Conservation (phyloP, 1,140 invertebrate species). For the Carcinoscorpius rotundicauda region DNA sequence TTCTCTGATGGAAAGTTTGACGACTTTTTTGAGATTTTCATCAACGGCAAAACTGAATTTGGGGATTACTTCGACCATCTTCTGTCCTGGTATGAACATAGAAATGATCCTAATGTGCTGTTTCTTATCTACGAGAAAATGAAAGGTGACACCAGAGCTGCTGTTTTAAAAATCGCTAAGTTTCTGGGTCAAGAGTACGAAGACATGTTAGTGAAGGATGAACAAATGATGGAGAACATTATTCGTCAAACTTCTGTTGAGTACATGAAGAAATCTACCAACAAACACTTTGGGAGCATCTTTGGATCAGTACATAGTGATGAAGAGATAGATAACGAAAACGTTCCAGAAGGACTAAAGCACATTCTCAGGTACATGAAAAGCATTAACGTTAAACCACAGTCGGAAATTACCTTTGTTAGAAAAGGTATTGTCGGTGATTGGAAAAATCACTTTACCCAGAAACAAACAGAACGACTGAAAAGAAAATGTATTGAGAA, state of each 20-base stretch:
- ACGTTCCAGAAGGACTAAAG: no score
- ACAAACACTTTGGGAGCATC: no score
- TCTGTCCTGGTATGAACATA: conserved; percentile 27
- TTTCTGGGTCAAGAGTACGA: conserved; percentile 17
- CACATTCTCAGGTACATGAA: no score
- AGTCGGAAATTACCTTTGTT: no score
- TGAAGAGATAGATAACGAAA: no score
- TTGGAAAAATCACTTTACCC: no score
- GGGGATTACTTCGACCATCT: conserved; percentile 35
- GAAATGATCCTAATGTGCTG: conserved; percentile 28
- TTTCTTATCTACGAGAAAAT: conserved; percentile 28
- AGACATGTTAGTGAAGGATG: conserved; percentile 14
- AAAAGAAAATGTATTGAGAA: no score
- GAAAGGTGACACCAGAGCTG: conserved; percentile 10
- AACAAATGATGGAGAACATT: conserved; percentile 11
- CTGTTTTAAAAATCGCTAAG: conserved; percentile 12
- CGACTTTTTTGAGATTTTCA: conserved; percentile 31
- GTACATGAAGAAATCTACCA: conserved; percentile 12
- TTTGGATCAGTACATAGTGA: no score
- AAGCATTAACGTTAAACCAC: no score
- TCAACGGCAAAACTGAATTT: conserved; percentile 29
- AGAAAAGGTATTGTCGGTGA: no score
- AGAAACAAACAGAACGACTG: no score
- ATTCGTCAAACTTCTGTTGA: conserved; percentile 10
- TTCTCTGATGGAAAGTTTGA: conserved; percentile 26